Percentiles rank a stretch among this genome's conserved stretches.
phyloP scores from a whole-genome alignment of 1,140 invertebrate species.

The Lordiphosa clarofinis region DNA sequence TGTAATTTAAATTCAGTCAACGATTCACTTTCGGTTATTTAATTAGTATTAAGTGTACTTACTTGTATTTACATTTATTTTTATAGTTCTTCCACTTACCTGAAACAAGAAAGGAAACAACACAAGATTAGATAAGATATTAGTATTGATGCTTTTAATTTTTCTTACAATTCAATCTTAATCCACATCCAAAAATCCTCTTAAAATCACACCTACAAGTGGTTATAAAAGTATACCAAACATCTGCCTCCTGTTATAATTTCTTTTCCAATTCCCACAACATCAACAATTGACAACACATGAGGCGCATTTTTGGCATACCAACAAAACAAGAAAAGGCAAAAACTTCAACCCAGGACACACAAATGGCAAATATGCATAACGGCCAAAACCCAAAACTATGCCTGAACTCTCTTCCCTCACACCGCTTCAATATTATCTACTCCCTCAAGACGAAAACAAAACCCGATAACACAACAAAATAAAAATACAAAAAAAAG shows the following conservation, averaged over 20 bases:
- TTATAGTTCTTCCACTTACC: too few species aligned
- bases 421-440: slow-evolving; percentile 19
- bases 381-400: slow-evolving; percentile 55
- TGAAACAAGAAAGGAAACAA: too few species aligned
- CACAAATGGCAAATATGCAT: slow-evolving; percentile 63
- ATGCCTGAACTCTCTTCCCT: slow-evolving; percentile 14
- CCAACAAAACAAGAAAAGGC: slow-evolving; percentile 12
- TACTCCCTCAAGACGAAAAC: slow-evolving; percentile 46
- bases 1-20: too few species aligned
- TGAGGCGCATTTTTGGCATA: slow-evolving; percentile 56
- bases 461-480: slow-evolving; percentile 30
- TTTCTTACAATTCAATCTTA: too few species aligned
- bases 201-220: too few species aligned
- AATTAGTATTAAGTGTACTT: too few species aligned
- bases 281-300: slow-evolving; percentile 69
- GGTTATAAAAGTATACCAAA: neutral
- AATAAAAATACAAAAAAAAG: slow-evolving; percentile 35
- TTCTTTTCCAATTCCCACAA: slow-evolving; percentile 54
- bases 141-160: too few species aligned
- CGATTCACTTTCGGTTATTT: too few species aligned
- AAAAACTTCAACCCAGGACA: slow-evolving; percentile 17
- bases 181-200: too few species aligned
- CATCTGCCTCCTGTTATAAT: slow-evolving; percentile 1
- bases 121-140: too few species aligned
- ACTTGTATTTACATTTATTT: too few species aligned